Evolutionary conservation across 2,113 vertebrate genomes (phyloP), one percentile per base, ranked within the genome.

Genomic region (Oryzias melastigma): DNA sequence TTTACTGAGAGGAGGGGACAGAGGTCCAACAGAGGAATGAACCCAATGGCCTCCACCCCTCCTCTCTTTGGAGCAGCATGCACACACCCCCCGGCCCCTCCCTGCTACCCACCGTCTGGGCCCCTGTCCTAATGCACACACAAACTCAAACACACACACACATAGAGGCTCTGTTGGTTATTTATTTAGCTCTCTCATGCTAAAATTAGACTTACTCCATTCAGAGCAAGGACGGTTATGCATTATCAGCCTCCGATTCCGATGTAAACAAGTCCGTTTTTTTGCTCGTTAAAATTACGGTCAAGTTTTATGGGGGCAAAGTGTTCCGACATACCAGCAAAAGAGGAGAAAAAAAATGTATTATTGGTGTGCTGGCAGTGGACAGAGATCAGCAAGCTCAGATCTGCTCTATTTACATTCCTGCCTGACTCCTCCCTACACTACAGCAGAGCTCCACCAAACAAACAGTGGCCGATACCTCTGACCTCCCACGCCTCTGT

Each of bases 131-230:
- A 35, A 13, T 48, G 50, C 67, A 42, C 64, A 45, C 58, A 47
- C 54, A 24, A 49, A 55, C 50, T 14, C 62, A 35, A n/a, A 15
- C 59, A 29, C 64, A 13, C 46, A 13, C 46, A 69, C 70, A 66
- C 68, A 62, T 53, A 27, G 16, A 43, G 20, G 48, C 45, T 52
- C 61, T 83, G 58, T 83, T 85, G 83, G 84, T 91, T 88, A 85
- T 87, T 90, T 91, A 90, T 91, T 89, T 87, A 88, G 81, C 81
- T 85, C 81, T 80, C 81, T 84, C 71, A 58, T 62, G 79, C 85
- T 89, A 90, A 87, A 90, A 89, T 87, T 90, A 91, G 81, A 57
- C 58, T 6, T 68, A 78, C 76, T 83, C 71, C 82, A 87, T 81
- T 89, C 76, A 85, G 66, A 68, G 69, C 51, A 45, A 50, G 16